Base-by-base conservation (phyloP, 2,113 vertebrate genomes). In the Myrmophylax atrothorax region DNA sequence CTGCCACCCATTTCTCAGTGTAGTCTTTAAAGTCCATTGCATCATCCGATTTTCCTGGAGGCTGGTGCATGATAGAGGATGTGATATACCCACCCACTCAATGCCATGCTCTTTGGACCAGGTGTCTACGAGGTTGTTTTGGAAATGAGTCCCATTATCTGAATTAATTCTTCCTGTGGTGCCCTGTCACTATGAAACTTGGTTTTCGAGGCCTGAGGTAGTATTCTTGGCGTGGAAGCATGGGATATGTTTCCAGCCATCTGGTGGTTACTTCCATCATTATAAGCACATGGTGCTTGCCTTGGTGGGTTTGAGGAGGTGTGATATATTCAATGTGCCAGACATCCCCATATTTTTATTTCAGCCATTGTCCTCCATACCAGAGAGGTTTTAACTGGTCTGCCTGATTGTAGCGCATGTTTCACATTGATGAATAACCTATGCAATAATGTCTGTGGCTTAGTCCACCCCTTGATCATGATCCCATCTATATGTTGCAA, bases 11-110 rank as follows among this genome's bases (percentile, higher is more conserved):
- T 50, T 37, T 80, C 44, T 58, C 8, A 7, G 14, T 31, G 20
- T 26, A 56, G 20, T 26, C 67, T 70, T 56, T 49, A 20, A 37
- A 44, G 31, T 26, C 14, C 31, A 19, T 44, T 33, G 26, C 16
- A 28, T 15, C 3, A 8, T 44, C 37, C 0, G 0, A 73, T 81
- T 73, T 50, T 50, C 44, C 26, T 0, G 0, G 26, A 50, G 14
- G 9, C 17, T 44, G 31, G 12, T 50, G 24, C 2, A 4, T 37
- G 59, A 22, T 31, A 33, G 6, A 35, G 31, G 14, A 14, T 58
- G 18, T 58, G 22, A 80, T 66, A 50, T 50, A 58, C 17, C 20
- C 42, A 58, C 17, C 20, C 42, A 19, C 37, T 33, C 26, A 58
- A 3, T 42, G 12, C 9, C 17, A 18, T 42, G 35, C 14, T 44